Conservation (phyloP, 2,797 vertebrate species). For the Prionace glauca region DNA sequence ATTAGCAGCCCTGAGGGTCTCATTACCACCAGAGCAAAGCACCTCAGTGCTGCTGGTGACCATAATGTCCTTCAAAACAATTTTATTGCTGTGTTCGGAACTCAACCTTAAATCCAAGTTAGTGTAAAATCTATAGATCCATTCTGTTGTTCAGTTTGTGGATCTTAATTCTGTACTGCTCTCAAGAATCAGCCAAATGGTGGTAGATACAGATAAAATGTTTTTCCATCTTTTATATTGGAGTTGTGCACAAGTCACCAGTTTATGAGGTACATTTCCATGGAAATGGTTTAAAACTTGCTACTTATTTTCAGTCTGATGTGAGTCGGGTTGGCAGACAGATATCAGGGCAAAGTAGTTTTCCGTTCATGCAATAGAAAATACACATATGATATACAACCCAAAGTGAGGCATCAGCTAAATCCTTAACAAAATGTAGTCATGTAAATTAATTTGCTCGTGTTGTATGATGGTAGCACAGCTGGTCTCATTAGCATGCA, state of each 20-base stretch:
- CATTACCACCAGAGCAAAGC: background rate
- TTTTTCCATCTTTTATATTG: background rate
- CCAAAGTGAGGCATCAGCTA: conserved; percentile 61
- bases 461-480: conserved; percentile 98
- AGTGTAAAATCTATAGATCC: background rate
- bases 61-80: conserved; percentile 7
- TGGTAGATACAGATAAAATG: background rate
- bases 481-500: conserved; percentile 99
- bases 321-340: conserved; percentile 39
- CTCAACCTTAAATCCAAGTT: conserved; percentile 9
- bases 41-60: background rate
- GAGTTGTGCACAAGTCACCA: background rate
- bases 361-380: background rate
- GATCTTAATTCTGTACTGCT: background rate
- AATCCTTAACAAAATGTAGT: conserved; percentile 74
- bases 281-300: background rate
- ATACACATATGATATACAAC: conserved; percentile 39
- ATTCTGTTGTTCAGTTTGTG: background rate
- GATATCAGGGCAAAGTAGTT: background rate
- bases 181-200: background rate
- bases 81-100: background rate
- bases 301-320: background rate
- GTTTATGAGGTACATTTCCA: background rate
- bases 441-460: conserved; percentile 99
- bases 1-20: conserved; percentile 23